Base-by-base conservation (phyloP, 92 coral and sea anemone species). In the Ricordea florida region DNA sequence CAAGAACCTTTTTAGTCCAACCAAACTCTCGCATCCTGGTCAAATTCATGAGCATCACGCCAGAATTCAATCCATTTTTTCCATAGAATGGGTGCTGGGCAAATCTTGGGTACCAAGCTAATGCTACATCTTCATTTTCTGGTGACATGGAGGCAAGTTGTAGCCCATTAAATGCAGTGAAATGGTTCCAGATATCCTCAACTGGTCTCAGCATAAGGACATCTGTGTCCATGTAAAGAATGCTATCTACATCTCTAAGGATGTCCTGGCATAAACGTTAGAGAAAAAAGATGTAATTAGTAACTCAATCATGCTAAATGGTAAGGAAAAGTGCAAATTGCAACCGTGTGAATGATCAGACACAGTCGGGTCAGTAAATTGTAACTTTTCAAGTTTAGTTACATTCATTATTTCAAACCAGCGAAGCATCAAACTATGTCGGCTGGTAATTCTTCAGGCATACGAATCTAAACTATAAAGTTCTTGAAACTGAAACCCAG, bases 21-120 rank as follows among this genome's bases (percentile, higher is more conserved):
- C 72, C 49, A 38, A 79, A 70, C 49, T 55, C 55, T 72, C 96
- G 81, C 89, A 94, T 80, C 70, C 92, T 80, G 6, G 93, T 86
- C 67, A 94, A 68, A 38, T 94, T 93, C 97, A 94, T 92, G 27
- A 94, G 73, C 98, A 94, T 92, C 1, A 96, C 99, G 28, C 97
- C 99, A 30, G 99, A 96, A 28, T 96, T 96, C 46, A 96, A 55
- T n/a, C 99, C 99, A 15, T 85, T 75, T 74, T 85, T 63, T 15
- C 99, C 99, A 62, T 65, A 93, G 76, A 64, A 96, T 5, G 99
- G 99, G 65, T 96, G 99, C 22, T 78, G 83, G 5, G 99, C 91
- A 86, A 92, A 96, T 36, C 97, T 73, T 37, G 79, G 81, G 70
- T 96, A 96, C 99, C 99, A 96, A 24, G 83, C 69, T 11, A 88